Conservation (phyloP, 2,113 vertebrate species). For the Rhineura floridana region DNA sequence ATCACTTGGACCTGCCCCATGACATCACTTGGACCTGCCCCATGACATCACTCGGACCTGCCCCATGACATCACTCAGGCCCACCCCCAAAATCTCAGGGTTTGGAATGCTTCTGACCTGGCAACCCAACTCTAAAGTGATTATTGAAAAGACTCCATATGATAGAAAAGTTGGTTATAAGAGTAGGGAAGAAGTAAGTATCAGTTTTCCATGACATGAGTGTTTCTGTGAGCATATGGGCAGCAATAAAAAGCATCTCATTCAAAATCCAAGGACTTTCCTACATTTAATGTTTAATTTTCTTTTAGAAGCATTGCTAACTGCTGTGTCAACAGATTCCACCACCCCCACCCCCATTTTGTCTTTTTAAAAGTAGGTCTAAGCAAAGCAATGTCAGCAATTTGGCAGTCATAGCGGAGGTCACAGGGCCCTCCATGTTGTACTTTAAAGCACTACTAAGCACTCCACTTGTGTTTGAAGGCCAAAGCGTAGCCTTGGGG, state of each 20-base stretch:
- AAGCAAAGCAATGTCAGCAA: conserved; percentile 6
- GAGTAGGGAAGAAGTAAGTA: neutral
- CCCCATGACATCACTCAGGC: too few species aligned
- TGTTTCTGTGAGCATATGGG: neutral
- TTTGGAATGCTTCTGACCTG: too few species aligned
- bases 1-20: too few species aligned
- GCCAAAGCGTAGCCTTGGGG: neutral
- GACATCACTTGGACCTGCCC: too few species aligned
- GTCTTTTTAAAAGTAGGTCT: conserved; percentile 18
- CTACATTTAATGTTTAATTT: neutral
- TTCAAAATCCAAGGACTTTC: neutral
- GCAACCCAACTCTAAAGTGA: too few species aligned
- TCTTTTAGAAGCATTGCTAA: conserved; percentile 11
- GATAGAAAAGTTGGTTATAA: neutral
- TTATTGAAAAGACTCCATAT: neutral
- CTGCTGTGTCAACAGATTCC: conserved; percentile 17
- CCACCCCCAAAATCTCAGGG: too few species aligned
- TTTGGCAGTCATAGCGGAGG: neutral
- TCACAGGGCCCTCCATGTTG: neutral
- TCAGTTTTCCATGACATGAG: too few species aligned
- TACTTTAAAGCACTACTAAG: neutral
- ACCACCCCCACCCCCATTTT: neutral
- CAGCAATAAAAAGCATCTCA: neutral
- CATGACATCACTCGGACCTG: too few species aligned
- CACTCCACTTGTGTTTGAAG: conserved; percentile 1